Base-by-base conservation (phyloP, 2,113 vertebrate species). In the Cynoglossus semilaevis region DNA sequence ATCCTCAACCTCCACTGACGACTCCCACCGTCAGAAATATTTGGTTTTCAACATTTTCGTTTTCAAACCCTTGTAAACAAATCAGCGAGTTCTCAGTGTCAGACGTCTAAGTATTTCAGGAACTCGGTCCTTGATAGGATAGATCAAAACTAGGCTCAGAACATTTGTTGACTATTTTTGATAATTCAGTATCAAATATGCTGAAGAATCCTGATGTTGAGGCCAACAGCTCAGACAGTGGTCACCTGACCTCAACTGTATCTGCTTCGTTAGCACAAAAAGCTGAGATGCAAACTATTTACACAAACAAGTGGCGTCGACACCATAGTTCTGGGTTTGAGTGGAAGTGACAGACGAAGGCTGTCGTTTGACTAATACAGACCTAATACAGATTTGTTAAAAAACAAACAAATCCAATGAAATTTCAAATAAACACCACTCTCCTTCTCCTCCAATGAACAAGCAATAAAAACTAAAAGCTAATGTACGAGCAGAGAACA, bases 301-400 rank as follows among this genome's bases (percentile, higher is more conserved):
- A 42, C 41, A 42, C 5, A 4, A 14, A 3, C 7, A 8, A 7
- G 42, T 14, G 7, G 42, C 18, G 18, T 18, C 52, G 55, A 51
- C 49, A 61, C 51, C 22, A 79, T 51, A 61, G 82, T 80, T 85
- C 76, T 82, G 85, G 79, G 82, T 38, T 22, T 59, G 46, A 15
- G 44, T 71, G 58, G 67, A 54, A 38, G 37, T 38, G 37, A 38
- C 12, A 11, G n/a, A n/a, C n/a, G n/a, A n/a, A n/a, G n/a, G n/a
- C n/a, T n/a, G n/a, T n/a, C n/a, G n/a, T n/a, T n/a, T n/a, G n/a
- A n/a, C n/a, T n/a, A n/a, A n/a, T n/a, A n/a, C n/a, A n/a, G n/a
- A n/a, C n/a, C n/a, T n/a, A n/a, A n/a, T n/a, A n/a, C n/a, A n/a
- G n/a, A n/a, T n/a, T n/a, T n/a, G n/a, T n/a, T n/a, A n/a, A n/a